Conservation (phyloP, 1,140 invertebrate species). For the Rhizoglyphus robini region DNA sequence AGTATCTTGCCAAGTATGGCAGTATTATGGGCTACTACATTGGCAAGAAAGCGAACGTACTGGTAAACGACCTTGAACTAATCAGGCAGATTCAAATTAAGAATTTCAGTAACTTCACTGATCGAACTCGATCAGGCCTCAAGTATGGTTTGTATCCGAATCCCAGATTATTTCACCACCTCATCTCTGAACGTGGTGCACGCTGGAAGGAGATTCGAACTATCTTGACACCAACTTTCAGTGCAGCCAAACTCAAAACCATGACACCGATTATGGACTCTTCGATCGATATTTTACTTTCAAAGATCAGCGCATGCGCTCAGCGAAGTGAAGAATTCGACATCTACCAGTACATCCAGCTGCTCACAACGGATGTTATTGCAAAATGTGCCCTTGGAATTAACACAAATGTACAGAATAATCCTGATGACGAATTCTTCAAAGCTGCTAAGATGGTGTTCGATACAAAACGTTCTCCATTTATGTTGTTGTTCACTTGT, state of each 20-base stretch:
- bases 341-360: slow-evolving; percentile 33
- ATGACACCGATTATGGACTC: slow-evolving; percentile 32
- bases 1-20: slow-evolving; percentile 33
- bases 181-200: slow-evolving; percentile 24
- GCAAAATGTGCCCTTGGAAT: slow-evolving; percentile 38
- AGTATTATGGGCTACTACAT: slow-evolving; percentile 32
- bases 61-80: slow-evolving; percentile 31
- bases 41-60: slow-evolving; percentile 30
- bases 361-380: slow-evolving; percentile 40
- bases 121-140: slow-evolving; percentile 24
- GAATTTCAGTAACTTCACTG: slow-evolving; percentile 31
- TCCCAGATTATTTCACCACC: slow-evolving; percentile 20
- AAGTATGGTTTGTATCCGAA: slow-evolving; percentile 4
- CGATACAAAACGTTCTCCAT: background rate
- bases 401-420: slow-evolving; percentile 16
- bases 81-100: slow-evolving; percentile 33
- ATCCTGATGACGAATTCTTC: slow-evolving; percentile 20
- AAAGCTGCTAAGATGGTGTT: slow-evolving; percentile 21
- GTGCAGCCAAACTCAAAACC: slow-evolving; percentile 38
- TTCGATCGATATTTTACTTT: slow-evolving; percentile 29
- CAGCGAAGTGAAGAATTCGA: slow-evolving; percentile 28
- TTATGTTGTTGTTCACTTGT: background rate
- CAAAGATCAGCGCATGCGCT: slow-evolving; percentile 25
- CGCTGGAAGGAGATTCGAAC: slow-evolving; percentile 41
- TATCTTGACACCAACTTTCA: slow-evolving; percentile 41